phyloP scores from a whole-genome alignment of 2,888 invertebrate genomes.

The Orchesellides sinensis region DNA sequence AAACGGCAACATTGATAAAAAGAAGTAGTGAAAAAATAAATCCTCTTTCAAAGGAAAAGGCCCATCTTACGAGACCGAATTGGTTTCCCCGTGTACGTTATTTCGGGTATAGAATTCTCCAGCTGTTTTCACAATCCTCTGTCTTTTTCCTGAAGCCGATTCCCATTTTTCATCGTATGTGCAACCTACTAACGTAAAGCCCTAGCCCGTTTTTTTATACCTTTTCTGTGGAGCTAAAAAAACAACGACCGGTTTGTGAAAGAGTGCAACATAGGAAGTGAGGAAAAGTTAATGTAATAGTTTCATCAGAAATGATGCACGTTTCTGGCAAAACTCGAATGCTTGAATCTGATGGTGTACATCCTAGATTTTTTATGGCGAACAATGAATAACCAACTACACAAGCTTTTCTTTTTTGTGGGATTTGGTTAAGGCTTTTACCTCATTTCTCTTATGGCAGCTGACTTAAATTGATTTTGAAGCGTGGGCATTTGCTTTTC shows the following conservation, averaged over 20 bases:
- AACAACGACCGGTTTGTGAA: too few species aligned
- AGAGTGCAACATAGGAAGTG: too few species aligned
- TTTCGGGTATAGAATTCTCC: conserved; percentile 48
- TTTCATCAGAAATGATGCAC: not conserved
- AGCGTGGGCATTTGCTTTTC: conserved; percentile 27
- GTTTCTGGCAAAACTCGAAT: conserved; percentile 20
- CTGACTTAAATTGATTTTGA: conserved; percentile 58
- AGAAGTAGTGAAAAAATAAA: not conserved
- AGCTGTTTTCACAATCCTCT: conserved; percentile 62
- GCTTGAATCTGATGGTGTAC: conserved; percentile 33
- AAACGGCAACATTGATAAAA: conserved; percentile 19
- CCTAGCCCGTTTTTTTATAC: not conserved
- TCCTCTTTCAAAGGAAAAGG: too few species aligned
- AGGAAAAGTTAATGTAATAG: too few species aligned
- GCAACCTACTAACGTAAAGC: not conserved
- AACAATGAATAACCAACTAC: conserved; percentile 40
- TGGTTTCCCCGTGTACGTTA: not conserved
- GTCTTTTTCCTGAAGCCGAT: conserved; percentile 47
- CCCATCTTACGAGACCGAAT: not conserved
- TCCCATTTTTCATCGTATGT: conserved; percentile 57
- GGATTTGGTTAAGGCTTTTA: conserved; percentile 42
- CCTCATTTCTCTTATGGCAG: conserved; percentile 44
- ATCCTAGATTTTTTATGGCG: conserved; percentile 9
- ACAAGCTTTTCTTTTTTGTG: conserved; percentile 25
- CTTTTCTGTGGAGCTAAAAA: not conserved